These are phyloP conservation scores for Gadopsis marmoratus DNA, from an alignment of 2,797 vertebrate genomes.

Conservation along the genomic window DNA sequence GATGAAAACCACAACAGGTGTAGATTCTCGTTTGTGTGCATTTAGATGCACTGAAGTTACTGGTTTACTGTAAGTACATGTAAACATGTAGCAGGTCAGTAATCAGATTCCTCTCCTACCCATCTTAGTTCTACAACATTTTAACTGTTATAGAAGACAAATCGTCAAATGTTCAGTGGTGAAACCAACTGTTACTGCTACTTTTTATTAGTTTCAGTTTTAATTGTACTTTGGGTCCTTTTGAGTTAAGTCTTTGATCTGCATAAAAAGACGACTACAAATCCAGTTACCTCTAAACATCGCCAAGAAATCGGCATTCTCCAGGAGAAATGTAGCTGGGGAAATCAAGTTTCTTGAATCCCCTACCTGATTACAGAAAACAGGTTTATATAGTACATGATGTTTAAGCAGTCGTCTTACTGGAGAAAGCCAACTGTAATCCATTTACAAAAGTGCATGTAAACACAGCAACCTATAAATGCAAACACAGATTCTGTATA, in stretches of 20 bases:
- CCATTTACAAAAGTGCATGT: background rate
- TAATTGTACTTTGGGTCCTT: background rate
- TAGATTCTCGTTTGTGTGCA: background rate
- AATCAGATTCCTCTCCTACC: no score
- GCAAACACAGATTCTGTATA: background rate
- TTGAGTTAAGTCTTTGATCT: background rate
- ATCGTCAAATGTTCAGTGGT: background rate
- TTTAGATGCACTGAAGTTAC: background rate
- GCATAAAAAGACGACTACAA: background rate
- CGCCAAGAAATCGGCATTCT: background rate
- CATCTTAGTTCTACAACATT: background rate
- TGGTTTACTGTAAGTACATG: background rate
- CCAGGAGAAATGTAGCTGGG: background rate
- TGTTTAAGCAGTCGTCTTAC: background rate
- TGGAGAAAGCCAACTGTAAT: background rate
- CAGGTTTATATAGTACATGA: background rate
- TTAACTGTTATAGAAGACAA: background rate
- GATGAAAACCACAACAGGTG: slow-evolving; percentile 71
- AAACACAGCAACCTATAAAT: background rate
- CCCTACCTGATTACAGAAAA: background rate
- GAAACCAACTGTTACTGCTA: background rate
- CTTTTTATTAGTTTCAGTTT: background rate
- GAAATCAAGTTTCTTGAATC: background rate
- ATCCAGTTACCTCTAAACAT: background rate
- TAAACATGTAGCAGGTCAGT: background rate